Conservation (phyloP, 2,113 vertebrate species). For the Phalacrocorax brasilianus region DNA sequence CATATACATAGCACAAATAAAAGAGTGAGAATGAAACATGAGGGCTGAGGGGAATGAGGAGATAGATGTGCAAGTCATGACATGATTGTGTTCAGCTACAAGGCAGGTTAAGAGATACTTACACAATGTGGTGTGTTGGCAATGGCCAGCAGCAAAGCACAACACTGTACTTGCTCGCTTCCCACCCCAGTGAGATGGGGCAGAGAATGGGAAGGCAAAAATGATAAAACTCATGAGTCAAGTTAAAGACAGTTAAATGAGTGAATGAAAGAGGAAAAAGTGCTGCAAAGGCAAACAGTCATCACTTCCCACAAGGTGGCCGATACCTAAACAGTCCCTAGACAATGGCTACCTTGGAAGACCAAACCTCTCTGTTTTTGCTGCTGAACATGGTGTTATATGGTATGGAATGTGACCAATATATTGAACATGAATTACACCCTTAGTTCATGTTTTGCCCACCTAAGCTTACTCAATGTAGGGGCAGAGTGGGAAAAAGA, state of each 20-base stretch:
- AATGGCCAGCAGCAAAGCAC: background rate
- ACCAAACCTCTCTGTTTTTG: background rate
- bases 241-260: background rate
- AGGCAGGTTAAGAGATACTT: background rate
- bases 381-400: background rate
- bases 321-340: background rate
- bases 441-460: background rate
- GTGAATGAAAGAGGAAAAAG: background rate
- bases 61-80: background rate
- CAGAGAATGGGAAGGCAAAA: background rate
- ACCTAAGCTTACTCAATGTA: background rate
- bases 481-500: no score
- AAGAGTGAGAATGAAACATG: background rate
- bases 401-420: background rate
- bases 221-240: fast-evolving
- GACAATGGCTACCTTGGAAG: background rate
- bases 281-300: background rate
- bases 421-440: background rate
- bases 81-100: background rate
- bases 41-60: background rate
- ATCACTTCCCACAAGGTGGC: background rate
- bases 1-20: background rate
- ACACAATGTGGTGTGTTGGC: background rate
- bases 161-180: background rate
- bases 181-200: no score